These are phyloP conservation scores for Centruroides sculpturatus DNA, from an alignment of 1,140 invertebrate species.

Conservation along the genomic window DNA sequence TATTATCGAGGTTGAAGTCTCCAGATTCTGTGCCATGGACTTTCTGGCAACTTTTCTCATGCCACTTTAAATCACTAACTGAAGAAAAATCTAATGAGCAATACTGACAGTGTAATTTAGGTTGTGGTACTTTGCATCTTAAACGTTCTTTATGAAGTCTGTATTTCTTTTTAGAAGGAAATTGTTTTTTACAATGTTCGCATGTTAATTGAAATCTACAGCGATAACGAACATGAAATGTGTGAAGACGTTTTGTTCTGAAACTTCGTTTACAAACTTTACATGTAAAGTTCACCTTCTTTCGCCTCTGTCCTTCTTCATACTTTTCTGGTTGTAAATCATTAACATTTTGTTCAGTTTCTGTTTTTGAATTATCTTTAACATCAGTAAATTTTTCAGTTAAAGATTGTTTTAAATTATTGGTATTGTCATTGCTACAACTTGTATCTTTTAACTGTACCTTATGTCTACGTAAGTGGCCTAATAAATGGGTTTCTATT, in stretches of 20 bases:
- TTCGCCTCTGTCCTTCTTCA: slow-evolving; percentile 1
- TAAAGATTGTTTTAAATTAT: neutral
- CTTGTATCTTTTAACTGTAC: neutral
- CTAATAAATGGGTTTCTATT: slow-evolving; percentile 12
- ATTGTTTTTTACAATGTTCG: neutral
- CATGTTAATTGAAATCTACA: neutral
- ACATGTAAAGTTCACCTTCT: slow-evolving; percentile 10
- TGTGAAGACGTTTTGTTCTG: slow-evolving; percentile 11
- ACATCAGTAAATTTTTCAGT: slow-evolving; percentile 1
- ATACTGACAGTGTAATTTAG: neutral
- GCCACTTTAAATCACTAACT: neutral
- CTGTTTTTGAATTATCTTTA: slow-evolving; percentile 7
- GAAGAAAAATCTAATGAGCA: neutral
- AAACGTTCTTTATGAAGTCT: neutral
- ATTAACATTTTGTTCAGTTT: neutral
- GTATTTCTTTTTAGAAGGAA: neutral
- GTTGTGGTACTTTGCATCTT: neutral
- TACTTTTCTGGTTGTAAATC: slow-evolving; percentile 5
- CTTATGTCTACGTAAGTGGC: slow-evolving; percentile 4
- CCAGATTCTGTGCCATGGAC: neutral
- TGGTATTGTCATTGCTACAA: neutral
- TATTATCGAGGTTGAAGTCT: too few species aligned
- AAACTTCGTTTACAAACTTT: slow-evolving; percentile 10
- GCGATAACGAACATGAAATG: slow-evolving; percentile 9
- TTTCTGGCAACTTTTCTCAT: slow-evolving; percentile 1